Evolutionary conservation across 2,888 invertebrate species (phyloP), one percentile per base, ranked within the genome.

Genomic region (Xestobium rufovillosum): DNA sequence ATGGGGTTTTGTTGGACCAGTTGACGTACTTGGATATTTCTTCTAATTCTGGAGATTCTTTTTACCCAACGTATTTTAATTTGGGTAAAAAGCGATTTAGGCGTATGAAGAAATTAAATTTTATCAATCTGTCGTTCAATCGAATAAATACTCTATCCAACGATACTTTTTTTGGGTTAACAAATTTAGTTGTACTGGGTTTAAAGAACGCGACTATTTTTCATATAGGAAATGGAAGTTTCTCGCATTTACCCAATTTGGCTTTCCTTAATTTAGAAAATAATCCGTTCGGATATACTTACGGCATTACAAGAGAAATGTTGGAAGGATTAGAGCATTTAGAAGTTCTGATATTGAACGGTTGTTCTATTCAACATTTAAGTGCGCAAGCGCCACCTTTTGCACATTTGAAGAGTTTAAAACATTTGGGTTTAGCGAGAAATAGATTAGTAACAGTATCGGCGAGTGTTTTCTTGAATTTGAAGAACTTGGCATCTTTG

Each of bases 121-220:
- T 68, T 38, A 53, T 77, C 4, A 72, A 75, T 50, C 51, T 78
- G 27, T 68, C 71, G 2, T 72, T 59, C 42, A 76, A 77, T 45
- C 67, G 67, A 48, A 65, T 76, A 12, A 66, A 71, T 45, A 64
- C 69, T 16, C 53, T 76, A 36, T 70, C 64, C 40, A 57, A 70
- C 34, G 66, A 66, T 19, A 69, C 70, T 2, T 76, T 77, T 48
- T 57, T 52, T 19, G 73, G 74, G 11, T 57, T 76, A 42, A 52
- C 57, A 12, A 68, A 69, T 45, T 57, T 77, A 26, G 63, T 58
- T 50, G 59, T 66, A 41, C 57, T 77, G 36, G 69, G 66, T 30
- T 54, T 77, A 50, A 70, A 71, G 51, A 73, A 75, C 42, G 69
- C 69, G 1, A 69, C 71, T 1, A 49, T 77, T 26, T 71, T 63